These are phyloP conservation scores for Mesocentrotus franciscanus DNA, from an alignment of 53 echinoderm and acorn worm genomes.

Conservation along the genomic window DNA sequence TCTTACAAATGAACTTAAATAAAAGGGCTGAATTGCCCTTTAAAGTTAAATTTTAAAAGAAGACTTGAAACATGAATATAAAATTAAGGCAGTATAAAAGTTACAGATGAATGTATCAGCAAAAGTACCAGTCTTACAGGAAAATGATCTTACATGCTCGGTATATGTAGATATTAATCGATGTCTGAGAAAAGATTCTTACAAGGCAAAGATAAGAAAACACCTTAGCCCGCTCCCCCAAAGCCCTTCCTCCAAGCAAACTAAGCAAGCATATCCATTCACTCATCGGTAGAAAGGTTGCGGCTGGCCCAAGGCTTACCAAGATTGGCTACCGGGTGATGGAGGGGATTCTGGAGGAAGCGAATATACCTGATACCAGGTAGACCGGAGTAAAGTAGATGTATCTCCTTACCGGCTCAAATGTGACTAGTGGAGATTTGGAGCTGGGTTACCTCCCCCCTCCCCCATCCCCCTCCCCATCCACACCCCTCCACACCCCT, in stretches of 20 bases:
- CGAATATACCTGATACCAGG: background rate
- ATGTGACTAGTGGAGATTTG: background rate
- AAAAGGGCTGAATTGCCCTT: no score
- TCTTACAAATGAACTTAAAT: no score
- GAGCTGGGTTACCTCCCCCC: background rate
- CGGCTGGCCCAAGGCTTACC: slow-evolving; percentile 20
- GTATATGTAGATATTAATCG: background rate
- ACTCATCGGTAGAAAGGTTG: slow-evolving; percentile 45
- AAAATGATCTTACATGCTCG: background rate
- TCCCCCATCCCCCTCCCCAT: background rate
- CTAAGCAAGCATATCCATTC: background rate
- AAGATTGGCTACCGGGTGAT: slow-evolving; percentile 39
- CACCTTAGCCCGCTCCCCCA: slow-evolving; percentile 1
- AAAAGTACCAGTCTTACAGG: background rate
- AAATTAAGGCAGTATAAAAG: background rate
- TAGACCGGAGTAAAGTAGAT: background rate
- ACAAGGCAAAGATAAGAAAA: slow-evolving; percentile 4
- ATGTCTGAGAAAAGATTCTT: background rate
- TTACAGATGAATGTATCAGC: background rate
- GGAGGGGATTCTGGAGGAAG: slow-evolving; percentile 34
- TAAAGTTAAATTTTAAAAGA: background rate
- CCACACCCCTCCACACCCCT: background rate
- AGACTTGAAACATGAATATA: background rate
- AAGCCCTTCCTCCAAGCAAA: background rate
- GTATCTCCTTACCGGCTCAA: background rate